Evolutionary conservation across 23 tunicate genomes (phyloP).

Genomic region (Trididemnum miniatum): DNA sequence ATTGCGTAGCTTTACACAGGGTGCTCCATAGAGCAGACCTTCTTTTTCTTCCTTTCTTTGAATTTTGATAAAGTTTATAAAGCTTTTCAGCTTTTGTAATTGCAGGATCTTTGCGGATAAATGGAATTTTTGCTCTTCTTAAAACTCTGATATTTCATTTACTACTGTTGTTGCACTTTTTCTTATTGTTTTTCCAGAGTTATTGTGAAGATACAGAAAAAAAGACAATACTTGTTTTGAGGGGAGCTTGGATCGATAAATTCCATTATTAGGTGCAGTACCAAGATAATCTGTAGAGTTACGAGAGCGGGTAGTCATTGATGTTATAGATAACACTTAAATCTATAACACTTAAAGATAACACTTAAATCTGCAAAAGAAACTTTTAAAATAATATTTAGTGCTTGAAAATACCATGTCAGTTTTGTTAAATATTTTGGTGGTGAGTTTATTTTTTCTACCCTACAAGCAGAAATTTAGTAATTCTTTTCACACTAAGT

Average conservation of each 20-base stretch:
- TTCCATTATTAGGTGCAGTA: constrained; percentile 15
- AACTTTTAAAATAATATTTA: no score
- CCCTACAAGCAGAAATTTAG: no score
- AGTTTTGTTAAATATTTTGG: no score
- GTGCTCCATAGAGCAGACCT: no score
- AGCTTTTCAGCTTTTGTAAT: constrained; percentile 13
- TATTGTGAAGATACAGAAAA: constrained; percentile 10
- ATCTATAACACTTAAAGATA: no score
- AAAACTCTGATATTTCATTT: background rate
- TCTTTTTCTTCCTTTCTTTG: constrained; percentile 22
- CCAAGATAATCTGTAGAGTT: background rate
- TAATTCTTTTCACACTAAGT: no score
- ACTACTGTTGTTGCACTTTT: constrained; percentile 6
- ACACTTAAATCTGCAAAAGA: no score
- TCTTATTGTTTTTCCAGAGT: constrained; percentile 17
- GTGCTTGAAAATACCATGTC: no score
- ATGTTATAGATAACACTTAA: no score
- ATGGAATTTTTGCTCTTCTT: constrained; percentile 16
- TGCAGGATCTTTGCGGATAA: constrained; percentile 1
- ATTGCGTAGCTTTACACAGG: no score
- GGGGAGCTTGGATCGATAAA: constrained; percentile 16
- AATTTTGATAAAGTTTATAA: constrained; percentile 20
- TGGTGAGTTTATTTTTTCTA: no score
- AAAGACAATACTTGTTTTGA: constrained; percentile 10
- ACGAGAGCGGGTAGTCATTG: background rate